phyloP scores from a whole-genome alignment of 2,888 invertebrate species.

The Agrotis ipsilon region DNA sequence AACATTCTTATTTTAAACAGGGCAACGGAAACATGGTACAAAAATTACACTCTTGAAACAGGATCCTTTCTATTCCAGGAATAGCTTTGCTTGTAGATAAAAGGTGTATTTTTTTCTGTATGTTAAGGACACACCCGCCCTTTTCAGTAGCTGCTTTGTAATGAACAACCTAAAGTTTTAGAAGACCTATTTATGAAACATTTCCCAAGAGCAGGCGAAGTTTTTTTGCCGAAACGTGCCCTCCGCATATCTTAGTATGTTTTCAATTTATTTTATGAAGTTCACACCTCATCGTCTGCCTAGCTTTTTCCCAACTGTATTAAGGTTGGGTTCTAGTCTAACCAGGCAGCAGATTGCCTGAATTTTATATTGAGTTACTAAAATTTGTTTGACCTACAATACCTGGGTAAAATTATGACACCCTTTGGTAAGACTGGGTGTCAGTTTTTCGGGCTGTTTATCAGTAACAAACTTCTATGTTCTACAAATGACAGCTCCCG shows the following conservation, averaged over 20 bases:
- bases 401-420: background rate
- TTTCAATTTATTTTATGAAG: constrained; percentile 49
- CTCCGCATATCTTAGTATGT: constrained; percentile 20
- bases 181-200: constrained; percentile 40
- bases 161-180: constrained; percentile 41
- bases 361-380: no score
- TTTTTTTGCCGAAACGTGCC: constrained; percentile 24
- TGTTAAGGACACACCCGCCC: constrained; percentile 5
- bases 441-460: background rate
- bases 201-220: constrained; percentile 1
- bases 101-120: constrained; percentile 12
- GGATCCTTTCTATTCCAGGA: constrained; percentile 1
- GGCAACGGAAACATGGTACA: background rate
- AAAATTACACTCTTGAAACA: background rate
- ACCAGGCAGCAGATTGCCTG: background rate
- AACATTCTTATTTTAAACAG: background rate
- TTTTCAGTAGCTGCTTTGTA: constrained; percentile 17
- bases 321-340: background rate
- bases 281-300: constrained; percentile 3
- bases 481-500: background rate
- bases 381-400: constrained; percentile 1
- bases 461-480: background rate
- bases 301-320: background rate
- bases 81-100: background rate
- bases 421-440: background rate